Conservation (phyloP, 2,888 invertebrate genomes). For the Cataglyphis livida region DNA sequence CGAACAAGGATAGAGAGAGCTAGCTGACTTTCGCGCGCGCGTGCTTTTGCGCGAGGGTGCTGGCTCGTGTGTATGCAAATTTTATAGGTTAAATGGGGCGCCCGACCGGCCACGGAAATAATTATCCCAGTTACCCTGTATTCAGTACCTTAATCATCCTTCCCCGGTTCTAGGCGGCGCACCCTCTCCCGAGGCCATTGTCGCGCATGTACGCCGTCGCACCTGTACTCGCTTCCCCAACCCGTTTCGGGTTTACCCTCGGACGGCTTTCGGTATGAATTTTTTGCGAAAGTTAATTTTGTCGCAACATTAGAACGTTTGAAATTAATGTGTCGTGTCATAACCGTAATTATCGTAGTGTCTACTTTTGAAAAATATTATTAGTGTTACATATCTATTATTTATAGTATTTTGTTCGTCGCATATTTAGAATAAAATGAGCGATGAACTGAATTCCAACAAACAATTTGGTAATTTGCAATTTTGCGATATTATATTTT, state of each 20-base stretch:
- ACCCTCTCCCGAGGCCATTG: conserved; percentile 38
- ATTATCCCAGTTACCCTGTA: conserved; percentile 79
- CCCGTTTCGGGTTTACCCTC: neutral
- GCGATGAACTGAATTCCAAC: neutral
- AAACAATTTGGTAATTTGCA: neutral
- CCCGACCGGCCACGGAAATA: conserved; percentile 78
- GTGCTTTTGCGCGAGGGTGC: conserved; percentile 41
- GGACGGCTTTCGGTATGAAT: conserved; percentile 7
- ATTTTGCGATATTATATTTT: neutral
- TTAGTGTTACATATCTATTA: neutral
- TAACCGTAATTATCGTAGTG: neutral
- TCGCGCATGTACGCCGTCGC: conserved; percentile 17
- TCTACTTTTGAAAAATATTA: neutral
- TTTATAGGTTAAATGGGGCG: conserved; percentile 80
- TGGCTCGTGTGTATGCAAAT: conserved; percentile 76
- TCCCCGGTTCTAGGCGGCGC: conserved; percentile 50
- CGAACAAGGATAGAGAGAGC: conserved; percentile 46
- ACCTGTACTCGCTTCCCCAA: conserved; percentile 41
- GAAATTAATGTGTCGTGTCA: neutral
- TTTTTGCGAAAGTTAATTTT: neutral
- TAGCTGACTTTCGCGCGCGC: conserved; percentile 33
- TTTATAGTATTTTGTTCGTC: neutral
- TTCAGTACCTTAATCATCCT: conserved; percentile 74
- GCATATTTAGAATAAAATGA: neutral
- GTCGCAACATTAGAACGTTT: neutral